These are phyloP conservation scores for Trematocara stigmaticum DNA, from an alignment of 2,113 vertebrate species.

Conservation along the genomic window DNA sequence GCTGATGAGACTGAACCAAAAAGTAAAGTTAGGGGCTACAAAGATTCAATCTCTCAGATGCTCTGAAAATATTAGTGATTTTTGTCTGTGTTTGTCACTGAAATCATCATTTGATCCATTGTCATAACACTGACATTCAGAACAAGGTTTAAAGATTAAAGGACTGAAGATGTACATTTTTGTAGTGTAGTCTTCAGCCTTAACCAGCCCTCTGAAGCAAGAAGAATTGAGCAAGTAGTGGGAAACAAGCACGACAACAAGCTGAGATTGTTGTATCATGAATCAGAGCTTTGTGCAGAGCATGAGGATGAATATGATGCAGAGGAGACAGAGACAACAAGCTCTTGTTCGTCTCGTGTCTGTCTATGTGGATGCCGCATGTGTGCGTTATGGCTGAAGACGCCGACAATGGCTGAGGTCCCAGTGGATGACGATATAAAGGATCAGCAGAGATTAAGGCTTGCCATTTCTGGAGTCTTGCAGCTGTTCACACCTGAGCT, in stretches of 20 bases:
- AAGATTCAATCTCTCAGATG: rapidly evolving
- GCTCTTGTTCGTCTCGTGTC: background rate
- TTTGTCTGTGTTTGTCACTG: background rate
- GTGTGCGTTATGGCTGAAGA: background rate
- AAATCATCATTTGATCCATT: background rate
- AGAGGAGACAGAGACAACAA: background rate
- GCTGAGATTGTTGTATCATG: background rate
- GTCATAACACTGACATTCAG: background rate
- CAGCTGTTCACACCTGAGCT: slow-evolving; percentile 31
- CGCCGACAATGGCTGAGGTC: slow-evolving; percentile 3
- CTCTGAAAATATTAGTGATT: background rate
- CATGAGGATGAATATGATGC: background rate
- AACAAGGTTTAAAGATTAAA: background rate
- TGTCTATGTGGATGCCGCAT: background rate
- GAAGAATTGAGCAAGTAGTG: background rate
- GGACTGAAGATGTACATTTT: background rate
- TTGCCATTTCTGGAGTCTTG: slow-evolving; percentile 35
- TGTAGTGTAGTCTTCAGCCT: rapidly evolving
- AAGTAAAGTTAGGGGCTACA: background rate
- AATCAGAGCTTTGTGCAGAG: background rate
- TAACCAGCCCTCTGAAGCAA: background rate
- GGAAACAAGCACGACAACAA: background rate
- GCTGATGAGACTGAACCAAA: background rate
- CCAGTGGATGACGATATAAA: background rate
- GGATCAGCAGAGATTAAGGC: slow-evolving; percentile 11